Base-by-base conservation (phyloP, 2,113 vertebrate species). In the Urocynchramus pylzowi region DNA sequence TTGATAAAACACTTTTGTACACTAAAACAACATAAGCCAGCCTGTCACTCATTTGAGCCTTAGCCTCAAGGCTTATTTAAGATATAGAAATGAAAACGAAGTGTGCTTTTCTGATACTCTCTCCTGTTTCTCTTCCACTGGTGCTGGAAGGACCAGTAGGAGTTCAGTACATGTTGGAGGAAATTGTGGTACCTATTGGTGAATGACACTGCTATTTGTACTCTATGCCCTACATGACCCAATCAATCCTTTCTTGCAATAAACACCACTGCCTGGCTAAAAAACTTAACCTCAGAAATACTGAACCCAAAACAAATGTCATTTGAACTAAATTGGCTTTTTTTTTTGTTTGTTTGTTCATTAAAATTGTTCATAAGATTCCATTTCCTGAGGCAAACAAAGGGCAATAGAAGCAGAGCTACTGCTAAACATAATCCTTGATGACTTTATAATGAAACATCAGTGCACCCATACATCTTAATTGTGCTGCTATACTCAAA, bases 1-100 rank as follows among this genome's bases (percentile, higher is more conserved):
- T 98, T 98, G 97, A 98, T 98, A 98, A 98, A 98, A 98, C 98
- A 98, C 96, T 98, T 94, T 63, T 95, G 97, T 97, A 95, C 95
- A 97, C 96, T 97, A 98, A 98, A 97, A 97, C 97, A 98, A 98
- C 97, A 97, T 95, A 95, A 89, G 97, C 95, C 96, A 95, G 77
- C 95, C 97, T 98, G 98, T 98, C 98, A 98, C 75, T 96, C 97
- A 97, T 93, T 97, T 97, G 96, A 98, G 97, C 97, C 96, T 98
- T 97, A 97, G 97, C 98, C 98, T 98, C 83, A 94, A 90, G 98
- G 98, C 95, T 98, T 96, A 95, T 97, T 97, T 96, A 96, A 97
- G 95, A 94, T 95, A 97, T 97, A 97, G 97, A 95, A 98, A 95
- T 93, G 94, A 87, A 97, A 98, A 96, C 67, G 13, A 96, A 95